Percentiles rank a stretch among this genome's conserved stretches.
These are phyloP conservation scores for Chrysolina haemoptera DNA, from an alignment of 2,888 invertebrate genomes.

Conservation along the genomic window DNA sequence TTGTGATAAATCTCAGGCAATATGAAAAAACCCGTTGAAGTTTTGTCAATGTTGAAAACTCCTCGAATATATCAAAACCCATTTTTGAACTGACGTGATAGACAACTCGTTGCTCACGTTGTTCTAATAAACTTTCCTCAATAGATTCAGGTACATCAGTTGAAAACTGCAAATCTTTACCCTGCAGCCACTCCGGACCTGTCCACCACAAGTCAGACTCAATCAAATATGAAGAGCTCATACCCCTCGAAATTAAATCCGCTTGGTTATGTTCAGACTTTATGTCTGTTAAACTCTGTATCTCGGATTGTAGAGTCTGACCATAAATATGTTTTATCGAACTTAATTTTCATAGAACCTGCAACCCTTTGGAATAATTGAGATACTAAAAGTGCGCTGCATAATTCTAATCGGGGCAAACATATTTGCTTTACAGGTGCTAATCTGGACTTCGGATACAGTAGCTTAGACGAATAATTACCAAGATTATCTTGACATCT, in stretches of 20 bases:
- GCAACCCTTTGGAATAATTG: constrained; percentile 23
- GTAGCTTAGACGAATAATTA: background rate
- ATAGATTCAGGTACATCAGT: constrained; percentile 5
- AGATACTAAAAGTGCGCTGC: constrained; percentile 25
- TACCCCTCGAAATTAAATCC: constrained; percentile 26
- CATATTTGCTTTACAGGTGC: constrained; percentile 35
- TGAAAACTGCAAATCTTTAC: background rate
- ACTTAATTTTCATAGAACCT: constrained; percentile 6
- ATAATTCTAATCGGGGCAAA: constrained; percentile 32
- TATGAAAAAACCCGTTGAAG: background rate
- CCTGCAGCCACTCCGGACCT: constrained; percentile 2
- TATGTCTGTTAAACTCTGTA: background rate
- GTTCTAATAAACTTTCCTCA: constrained; percentile 1
- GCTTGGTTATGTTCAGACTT: constrained; percentile 18
- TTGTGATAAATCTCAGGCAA: background rate
- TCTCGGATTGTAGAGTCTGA: no score
- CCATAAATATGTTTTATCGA: no score
- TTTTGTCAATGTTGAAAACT: background rate
- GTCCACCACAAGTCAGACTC: constrained; percentile 12
- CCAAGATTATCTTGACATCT: constrained; percentile 22
- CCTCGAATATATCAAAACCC: background rate
- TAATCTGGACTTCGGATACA: constrained; percentile 35
- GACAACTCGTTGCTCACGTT: background rate
- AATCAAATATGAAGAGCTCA: background rate
- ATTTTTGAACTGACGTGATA: background rate